phyloP scores from a whole-genome alignment of 1,140 invertebrate genomes.

The Hycleus phaleratus region DNA sequence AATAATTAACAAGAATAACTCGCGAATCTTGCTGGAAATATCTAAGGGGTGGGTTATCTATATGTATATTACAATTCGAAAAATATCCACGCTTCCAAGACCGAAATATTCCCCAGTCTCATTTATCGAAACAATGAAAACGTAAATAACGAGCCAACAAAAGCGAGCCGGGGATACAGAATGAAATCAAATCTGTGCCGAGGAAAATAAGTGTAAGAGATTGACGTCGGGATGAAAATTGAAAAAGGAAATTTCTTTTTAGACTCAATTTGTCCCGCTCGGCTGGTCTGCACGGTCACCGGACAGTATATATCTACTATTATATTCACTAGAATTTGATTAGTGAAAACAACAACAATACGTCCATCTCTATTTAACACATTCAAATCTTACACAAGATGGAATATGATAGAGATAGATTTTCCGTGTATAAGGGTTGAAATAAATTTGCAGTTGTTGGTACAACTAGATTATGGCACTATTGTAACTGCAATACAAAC shows the following conservation, averaged over 20 bases:
- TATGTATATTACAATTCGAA: not conserved
- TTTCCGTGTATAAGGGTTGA: not conserved
- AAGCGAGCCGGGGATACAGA: constrained; percentile 22
- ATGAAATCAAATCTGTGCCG: constrained; percentile 39
- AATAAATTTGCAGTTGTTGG: not conserved
- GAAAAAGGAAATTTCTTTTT: constrained; percentile 42
- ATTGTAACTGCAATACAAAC: constrained; percentile 26
- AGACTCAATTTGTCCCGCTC: constrained; percentile 38
- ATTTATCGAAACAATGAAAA: constrained; percentile 35
- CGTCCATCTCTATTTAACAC: not conserved
- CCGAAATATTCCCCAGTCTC: constrained; percentile 27
- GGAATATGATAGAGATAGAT: not conserved
- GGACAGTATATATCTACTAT: constrained; percentile 3
- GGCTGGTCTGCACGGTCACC: constrained; percentile 30
- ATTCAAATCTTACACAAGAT: not conserved
- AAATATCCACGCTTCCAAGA: not conserved
- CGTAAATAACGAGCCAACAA: constrained; percentile 32
- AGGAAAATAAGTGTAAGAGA: constrained; percentile 40
- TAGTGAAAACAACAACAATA: not conserved
- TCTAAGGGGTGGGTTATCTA: not conserved
- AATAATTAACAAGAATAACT: no score
- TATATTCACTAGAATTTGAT: constrained; percentile 1
- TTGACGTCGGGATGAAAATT: constrained; percentile 39
- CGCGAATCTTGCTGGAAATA: no score
- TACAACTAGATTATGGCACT: constrained; percentile 24